phyloP scores from a whole-genome alignment of 2,797 vertebrate genomes.

The Emydoidea blandingii region DNA sequence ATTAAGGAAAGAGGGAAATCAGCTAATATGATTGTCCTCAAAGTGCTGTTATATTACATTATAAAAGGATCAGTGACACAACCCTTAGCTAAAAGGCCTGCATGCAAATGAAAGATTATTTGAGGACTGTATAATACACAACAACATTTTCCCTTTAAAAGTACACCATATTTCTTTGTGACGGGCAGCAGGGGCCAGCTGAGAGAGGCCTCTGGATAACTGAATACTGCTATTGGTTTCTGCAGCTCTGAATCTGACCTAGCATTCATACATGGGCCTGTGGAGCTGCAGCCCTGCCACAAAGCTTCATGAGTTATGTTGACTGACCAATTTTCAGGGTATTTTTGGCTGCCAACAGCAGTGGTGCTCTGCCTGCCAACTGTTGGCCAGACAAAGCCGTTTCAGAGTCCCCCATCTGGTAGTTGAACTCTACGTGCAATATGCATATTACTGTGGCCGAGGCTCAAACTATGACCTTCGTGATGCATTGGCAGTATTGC shows the following conservation, averaged over 20 bases:
- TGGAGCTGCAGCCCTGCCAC: constrained; percentile 44
- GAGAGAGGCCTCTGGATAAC: accelerated
- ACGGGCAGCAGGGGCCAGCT: neutral
- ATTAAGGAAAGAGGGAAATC: neutral
- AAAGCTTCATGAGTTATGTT: constrained; percentile 38
- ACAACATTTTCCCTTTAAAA: constrained; percentile 37
- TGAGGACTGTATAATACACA: neutral
- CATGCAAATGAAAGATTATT: constrained; percentile 61
- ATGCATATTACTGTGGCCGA: constrained; percentile 1
- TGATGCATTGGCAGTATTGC: neutral
- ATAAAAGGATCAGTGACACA: constrained; percentile 62
- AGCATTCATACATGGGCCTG: neutral
- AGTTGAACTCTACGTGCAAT: constrained; percentile 57
- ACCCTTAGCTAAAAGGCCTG: constrained; percentile 53
- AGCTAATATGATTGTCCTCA: neutral
- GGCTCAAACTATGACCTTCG: neutral
- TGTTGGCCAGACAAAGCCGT: constrained; percentile 72
- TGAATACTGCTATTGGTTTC: accelerated
- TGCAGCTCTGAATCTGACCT: neutral
- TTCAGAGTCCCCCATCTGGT: constrained; percentile 72
- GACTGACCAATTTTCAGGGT: constrained; percentile 64
- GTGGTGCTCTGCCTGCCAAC: constrained; percentile 67
- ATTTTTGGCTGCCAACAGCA: constrained; percentile 63
- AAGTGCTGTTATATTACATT: constrained; percentile 44
- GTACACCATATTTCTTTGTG: accelerated